phyloP scores from a whole-genome alignment of 1,140 invertebrate species.

The Calliphora vicina region DNA sequence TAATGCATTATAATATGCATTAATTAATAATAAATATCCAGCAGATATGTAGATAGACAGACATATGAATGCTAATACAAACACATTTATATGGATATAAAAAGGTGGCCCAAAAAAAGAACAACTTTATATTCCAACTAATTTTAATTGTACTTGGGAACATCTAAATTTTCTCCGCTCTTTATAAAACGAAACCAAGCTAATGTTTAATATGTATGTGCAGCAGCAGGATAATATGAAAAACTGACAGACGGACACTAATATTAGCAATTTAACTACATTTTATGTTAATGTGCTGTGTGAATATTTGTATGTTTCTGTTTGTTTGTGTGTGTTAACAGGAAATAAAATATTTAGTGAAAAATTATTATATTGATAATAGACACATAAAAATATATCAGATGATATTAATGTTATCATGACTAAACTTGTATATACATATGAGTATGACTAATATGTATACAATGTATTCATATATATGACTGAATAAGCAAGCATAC shows the following conservation, averaged over 20 bases:
- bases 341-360: neutral
- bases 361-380: slow-evolving; percentile 13
- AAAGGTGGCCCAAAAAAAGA: too few species aligned
- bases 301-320: neutral
- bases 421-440: neutral
- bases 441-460: too few species aligned
- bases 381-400: neutral
- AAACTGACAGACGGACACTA: neutral
- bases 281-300: neutral
- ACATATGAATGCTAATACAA: neutral
- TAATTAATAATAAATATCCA: slow-evolving; percentile 8
- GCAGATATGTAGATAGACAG: neutral
- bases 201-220: too few species aligned
- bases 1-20: slow-evolving; percentile 9
- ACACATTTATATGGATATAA: too few species aligned
- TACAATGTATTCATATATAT: too few species aligned
- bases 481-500: neutral
- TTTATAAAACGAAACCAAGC: too few species aligned
- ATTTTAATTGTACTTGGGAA: too few species aligned
- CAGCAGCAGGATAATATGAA: too few species aligned
- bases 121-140: too few species aligned
- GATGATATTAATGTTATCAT: neutral
- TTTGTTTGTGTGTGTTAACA: neutral
- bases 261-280: neutral
- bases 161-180: too few species aligned